Percentiles rank a stretch among this genome's conserved stretches.
Evolutionary conservation across 2,113 vertebrate species (phyloP).

Genomic region (Alligator mississippiensis): DNA sequence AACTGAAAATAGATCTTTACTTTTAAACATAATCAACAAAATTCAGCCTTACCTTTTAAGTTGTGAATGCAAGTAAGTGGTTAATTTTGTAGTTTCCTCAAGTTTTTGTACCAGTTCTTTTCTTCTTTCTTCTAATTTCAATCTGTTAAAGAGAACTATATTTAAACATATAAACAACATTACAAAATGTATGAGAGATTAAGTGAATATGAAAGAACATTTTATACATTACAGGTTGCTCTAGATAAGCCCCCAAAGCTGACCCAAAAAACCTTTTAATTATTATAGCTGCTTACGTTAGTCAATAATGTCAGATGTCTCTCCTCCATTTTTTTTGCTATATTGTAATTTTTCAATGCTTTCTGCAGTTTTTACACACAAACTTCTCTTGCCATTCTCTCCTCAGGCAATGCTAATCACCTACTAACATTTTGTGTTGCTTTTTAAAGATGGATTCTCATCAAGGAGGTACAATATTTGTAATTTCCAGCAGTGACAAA

Average conservation of each 20-base stretch:
- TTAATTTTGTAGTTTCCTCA: conserved; percentile 85
- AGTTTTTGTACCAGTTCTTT: conserved; percentile 84
- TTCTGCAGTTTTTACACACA: neutral
- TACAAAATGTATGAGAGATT: neutral
- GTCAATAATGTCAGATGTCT: neutral
- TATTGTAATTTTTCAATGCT: neutral
- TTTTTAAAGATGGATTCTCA: neutral
- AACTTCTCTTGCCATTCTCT: neutral
- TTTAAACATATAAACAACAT: neutral
- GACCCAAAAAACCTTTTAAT: neutral
- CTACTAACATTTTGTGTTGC: neutral
- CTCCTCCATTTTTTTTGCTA: neutral
- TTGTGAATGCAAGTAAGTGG: conserved; percentile 85
- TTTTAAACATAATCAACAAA: neutral
- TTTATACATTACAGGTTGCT: neutral
- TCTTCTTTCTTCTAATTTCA: conserved; percentile 85
- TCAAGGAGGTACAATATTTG: neutral
- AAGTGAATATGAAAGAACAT: neutral
- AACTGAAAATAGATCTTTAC: neutral
- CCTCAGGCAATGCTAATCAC: neutral
- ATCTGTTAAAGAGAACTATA: conserved; percentile 64
- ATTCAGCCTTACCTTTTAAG: conserved; percentile 80
- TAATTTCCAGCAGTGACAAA: neutral
- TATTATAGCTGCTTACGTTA: neutral
- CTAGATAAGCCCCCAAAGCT: neutral